Evolutionary conservation across 2,888 invertebrate genomes (phyloP).

Genomic region (Meta bourneti): DNA sequence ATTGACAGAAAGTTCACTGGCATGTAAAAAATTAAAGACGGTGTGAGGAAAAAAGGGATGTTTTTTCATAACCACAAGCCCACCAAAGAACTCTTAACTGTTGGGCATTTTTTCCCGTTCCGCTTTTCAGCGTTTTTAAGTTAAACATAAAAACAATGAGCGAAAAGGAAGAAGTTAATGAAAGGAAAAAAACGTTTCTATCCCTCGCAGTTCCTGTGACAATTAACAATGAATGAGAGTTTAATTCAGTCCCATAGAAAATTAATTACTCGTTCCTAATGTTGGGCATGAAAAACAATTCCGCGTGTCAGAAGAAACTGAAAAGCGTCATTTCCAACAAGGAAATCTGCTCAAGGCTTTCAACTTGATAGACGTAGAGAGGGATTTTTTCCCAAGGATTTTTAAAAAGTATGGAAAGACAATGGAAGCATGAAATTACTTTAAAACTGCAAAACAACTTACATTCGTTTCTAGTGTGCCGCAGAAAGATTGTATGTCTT

Average conservation of each 20-base stretch:
- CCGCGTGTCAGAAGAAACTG: background rate
- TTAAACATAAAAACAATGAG: constrained; percentile 21
- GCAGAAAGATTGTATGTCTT: too few species aligned
- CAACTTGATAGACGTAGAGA: background rate
- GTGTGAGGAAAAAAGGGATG: background rate
- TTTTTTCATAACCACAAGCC: background rate
- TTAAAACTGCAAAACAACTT: too few species aligned
- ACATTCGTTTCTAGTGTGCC: too few species aligned
- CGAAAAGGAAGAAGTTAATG: background rate
- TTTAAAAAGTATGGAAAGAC: too few species aligned
- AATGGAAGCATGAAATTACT: too few species aligned
- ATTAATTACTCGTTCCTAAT: constrained; percentile 57
- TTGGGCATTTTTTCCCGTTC: constrained; percentile 8
- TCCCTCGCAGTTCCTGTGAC: background rate
- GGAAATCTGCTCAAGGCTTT: background rate
- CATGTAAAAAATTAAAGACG: background rate
- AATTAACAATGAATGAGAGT: constrained; percentile 1
- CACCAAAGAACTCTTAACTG: background rate
- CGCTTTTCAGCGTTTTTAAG: constrained; percentile 14
- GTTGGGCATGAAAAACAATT: background rate
- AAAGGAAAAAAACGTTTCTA: background rate
- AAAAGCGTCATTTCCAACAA: constrained; percentile 7
- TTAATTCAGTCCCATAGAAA: background rate
- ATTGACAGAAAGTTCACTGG: background rate
- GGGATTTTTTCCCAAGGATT: background rate